These are phyloP conservation scores for Paraescarpia echinospica DNA, from an alignment of 1,140 invertebrate genomes.

Conservation along the genomic window DNA sequence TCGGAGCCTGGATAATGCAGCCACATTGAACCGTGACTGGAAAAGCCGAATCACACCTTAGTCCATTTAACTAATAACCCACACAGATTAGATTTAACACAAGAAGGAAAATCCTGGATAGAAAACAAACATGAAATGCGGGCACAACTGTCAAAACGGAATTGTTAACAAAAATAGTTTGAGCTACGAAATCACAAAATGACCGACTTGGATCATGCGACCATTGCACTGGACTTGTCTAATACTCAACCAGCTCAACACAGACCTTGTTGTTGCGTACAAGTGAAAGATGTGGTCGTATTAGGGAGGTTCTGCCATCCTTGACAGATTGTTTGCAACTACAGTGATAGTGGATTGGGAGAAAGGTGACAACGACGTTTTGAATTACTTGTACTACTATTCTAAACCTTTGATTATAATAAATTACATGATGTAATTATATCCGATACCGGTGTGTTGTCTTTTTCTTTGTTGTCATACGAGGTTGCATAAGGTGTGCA, in stretches of 20 bases:
- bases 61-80: too few species aligned
- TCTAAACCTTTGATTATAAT: conserved; percentile 2
- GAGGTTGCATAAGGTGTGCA: background rate
- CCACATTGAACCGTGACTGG: too few species aligned
- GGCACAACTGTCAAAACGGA: too few species aligned
- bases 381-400: background rate
- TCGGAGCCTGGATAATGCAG: background rate
- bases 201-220: background rate
- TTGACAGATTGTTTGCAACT: background rate
- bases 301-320: background rate
- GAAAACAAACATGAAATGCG: too few species aligned
- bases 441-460: background rate
- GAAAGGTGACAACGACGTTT: background rate
- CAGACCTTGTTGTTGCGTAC: background rate
- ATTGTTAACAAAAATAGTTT: too few species aligned
- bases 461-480: background rate
- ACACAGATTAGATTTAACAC: too few species aligned
- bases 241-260: background rate
- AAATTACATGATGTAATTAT: background rate
- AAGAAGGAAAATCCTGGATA: too few species aligned
- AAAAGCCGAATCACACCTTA: too few species aligned
- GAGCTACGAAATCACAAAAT: too few species aligned
- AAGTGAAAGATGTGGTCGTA: background rate
- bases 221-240: background rate
- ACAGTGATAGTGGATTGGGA: background rate